Evolutionary conservation across 2,888 invertebrate genomes (phyloP), one percentile per base, ranked within the genome.

Genomic region (Copidosoma aretas): DNA sequence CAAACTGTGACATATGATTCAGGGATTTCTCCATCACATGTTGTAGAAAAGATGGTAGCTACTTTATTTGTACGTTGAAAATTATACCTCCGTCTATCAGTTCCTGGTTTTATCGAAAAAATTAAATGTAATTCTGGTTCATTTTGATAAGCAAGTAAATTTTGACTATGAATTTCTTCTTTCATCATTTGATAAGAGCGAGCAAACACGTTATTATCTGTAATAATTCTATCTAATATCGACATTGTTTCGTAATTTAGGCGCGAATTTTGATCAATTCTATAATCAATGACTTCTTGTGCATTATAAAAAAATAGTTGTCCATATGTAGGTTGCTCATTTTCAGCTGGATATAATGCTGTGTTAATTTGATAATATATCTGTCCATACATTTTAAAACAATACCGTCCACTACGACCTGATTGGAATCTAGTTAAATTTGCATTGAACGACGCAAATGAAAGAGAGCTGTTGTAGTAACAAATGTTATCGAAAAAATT

Each of bases 11-110:
- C 71, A 19, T 71, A 72, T 17, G 71, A 75, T 66, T 74, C 73
- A 24, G 75, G 73, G 69, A 76, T 72, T 59, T 75, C 74, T 12
- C 71, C 72, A 52, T 75, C 69, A 41, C 70, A 72, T 25, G 73
- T 75, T 1, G 71, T 73, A 25, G 67, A 73, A 59, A 73, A 72
- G 19, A 74, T 67, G 1, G 72, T 70, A 22, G 71, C 72, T 25
- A 72, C 75, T 58, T 58, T 41, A 43, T 58, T 58, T 22, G 25
- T 25, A 19, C 58, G 41, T 58, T 58, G 58, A 19, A 73, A 74
- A 62, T 75, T 73, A 53, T 71, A 71, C 24, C 69, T 53, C 22
- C 68, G 54, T 32, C 59, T 60, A 62, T 73, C 71, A 21, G 68
- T 60, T 51, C 71, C 71, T 57, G 72, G 65, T 54, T 70, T 73